phyloP scores from a whole-genome alignment of 2,888 invertebrate genomes.

The Polydesmus complanatus region DNA sequence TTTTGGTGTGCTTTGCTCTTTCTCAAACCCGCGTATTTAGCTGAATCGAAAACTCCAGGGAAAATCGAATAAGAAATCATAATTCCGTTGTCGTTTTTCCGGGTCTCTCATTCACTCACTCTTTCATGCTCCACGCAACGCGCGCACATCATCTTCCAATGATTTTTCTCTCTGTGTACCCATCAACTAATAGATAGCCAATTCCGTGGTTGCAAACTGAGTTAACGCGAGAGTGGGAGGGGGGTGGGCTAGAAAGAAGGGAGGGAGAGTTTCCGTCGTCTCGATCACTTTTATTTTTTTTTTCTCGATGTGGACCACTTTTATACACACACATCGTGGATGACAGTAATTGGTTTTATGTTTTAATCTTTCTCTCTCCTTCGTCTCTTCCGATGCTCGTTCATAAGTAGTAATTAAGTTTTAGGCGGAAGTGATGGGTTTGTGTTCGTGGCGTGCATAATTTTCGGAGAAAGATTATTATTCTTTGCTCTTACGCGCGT shows the following conservation, averaged over 20 bases:
- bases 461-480: background rate
- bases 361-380: slow-evolving; percentile 12
- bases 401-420: slow-evolving; percentile 15
- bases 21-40: background rate
- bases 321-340: too few species aligned
- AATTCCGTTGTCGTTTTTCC: slow-evolving; percentile 15
- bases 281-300: too few species aligned
- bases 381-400: slow-evolving; percentile 6
- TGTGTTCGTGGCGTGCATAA: background rate
- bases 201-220: background rate
- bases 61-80: slow-evolving; percentile 18
- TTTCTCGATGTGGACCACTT: too few species aligned
- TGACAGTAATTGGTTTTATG: slow-evolving; percentile 17
- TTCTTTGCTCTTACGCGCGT: too few species aligned
- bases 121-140: background rate
- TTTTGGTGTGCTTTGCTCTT: background rate
- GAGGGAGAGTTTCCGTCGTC: background rate
- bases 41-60: background rate
- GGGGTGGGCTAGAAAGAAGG: background rate
- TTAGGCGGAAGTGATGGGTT: background rate
- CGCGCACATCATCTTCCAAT: slow-evolving; percentile 4
- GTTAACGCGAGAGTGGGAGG: background rate
- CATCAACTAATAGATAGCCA: slow-evolving; percentile 1
- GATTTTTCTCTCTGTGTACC: slow-evolving; percentile 1
- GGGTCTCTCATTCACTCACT: background rate